Evolutionary conservation across 2,888 invertebrate genomes (phyloP), one percentile per base, ranked within the genome.

Genomic region (Nomada ferruginata): DNA sequence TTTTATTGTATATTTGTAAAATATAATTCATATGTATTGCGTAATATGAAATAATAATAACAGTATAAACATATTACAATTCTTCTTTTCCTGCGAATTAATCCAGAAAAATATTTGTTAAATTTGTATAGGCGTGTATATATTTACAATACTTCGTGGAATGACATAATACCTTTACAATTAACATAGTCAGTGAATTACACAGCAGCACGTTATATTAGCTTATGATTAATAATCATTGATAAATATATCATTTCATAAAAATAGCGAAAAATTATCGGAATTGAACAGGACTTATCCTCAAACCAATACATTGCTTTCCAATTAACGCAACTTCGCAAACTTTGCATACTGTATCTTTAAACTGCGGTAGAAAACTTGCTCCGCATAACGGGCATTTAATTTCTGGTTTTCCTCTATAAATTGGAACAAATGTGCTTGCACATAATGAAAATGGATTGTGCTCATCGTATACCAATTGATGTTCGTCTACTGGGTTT

Each of bases 361-460:
- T 97, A 92, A 96, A 97, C 91, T 97, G 96, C 0, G 98, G 98
- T 87, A 97, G 94, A 94, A 97, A 99, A 73, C 97, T 96, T 0
- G 98, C 97, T 2, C 96, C 96, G 91, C 99, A 99, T 47, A 99
- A 95, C 0, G 99, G 96, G 92, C 99, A 99, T 89, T 97, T 98
- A 61, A 97, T 97, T 92, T 98, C 98, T 0, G 98, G 97, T 91
- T 98, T 98, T 36, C 99, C 99, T 91, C 98, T 96, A 92, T 99
- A 99, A 78, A 99, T 97, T 0, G 99, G 99, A 64, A 96, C 97
- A 94, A 97, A 99, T 36, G 97, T 97, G 50, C 96, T 96, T 0
- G 98, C 99, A 93, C 99, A 99, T 59, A 99, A 95, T 76, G 96
- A 96, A 94, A 99, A 99, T 0, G 99, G 99, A 94, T 99, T 99